Base-by-base conservation (phyloP, 1,140 invertebrate species). In the Drosophila neocordata region DNA sequence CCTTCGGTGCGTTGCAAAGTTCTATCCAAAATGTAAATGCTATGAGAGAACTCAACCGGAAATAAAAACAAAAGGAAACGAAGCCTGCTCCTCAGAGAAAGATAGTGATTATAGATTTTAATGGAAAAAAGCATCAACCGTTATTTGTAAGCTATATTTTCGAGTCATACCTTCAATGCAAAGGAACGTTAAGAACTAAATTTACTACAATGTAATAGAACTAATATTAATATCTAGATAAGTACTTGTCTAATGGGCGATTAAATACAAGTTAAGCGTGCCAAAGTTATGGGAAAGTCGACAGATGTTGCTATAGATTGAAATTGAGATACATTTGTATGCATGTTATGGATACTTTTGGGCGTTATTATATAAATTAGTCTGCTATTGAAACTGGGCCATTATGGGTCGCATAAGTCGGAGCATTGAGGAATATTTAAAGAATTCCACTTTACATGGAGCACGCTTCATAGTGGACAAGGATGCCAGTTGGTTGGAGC, bases 391-490 rank as follows among this genome's bases (percentile, higher is more conserved):
- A 22, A 51, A 38, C 6, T 38, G 15, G 12, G 15, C 1, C 38
- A 15, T 0, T 3, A 87, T 87, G 82, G 41, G 41, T 48, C 73
- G 71, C 34, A 59, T 87, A n/a, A 63, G 61, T 9, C 53, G 62
- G 11, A 73, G 80, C 55, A 71, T 91, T 18, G 83, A 90, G 66
- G 92, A 92, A 62, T 92, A 91, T 78, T 38, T 92, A 27, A 71
- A 81, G 51, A 92, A 92, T 27, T 91, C 93, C 0, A 93, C 93
- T 0, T 85, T 94, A 20, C 93, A 94, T 82, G 93, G 93, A 7
- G 93, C 93, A 31, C 91, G 91, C 55, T 94, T 93, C 70, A 92
- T 93, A 44, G 93, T 92, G 11, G 93, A 94, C 71, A 83, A 91
- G 13, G 92, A 93, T 73, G 92, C 92, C 71, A 92, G 92, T 70